Percentiles rank a stretch among this genome's conserved stretches.
These are phyloP conservation scores for Pteromalus puparum DNA, from an alignment of 1,140 invertebrate species.

Conservation along the genomic window DNA sequence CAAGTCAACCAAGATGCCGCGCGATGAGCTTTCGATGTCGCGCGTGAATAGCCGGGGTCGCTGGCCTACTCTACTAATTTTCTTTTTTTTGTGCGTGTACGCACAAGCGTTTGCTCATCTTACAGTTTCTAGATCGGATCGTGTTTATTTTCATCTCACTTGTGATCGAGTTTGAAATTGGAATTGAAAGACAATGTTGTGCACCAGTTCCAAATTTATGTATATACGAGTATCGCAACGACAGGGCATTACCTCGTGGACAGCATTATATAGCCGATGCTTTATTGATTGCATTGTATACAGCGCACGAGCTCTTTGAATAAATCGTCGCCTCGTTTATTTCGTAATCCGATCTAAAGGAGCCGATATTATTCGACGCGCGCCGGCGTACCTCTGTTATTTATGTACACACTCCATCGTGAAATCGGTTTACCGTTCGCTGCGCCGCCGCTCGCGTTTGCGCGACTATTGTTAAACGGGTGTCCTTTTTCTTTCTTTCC, in stretches of 20 bases:
- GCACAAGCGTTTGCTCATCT: no score
- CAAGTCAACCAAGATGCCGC: constrained; percentile 9
- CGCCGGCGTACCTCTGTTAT: neutral
- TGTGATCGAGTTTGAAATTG: no score
- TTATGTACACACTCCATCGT: neutral
- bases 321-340: constrained; percentile 13
- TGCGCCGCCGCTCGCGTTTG: no score
- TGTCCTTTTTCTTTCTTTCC: neutral
- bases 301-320: neutral
- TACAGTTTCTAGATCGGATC: no score
- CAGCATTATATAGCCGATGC: neutral
- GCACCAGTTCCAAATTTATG: no score
- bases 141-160: no score
- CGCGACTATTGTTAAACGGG: neutral
- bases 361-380: constrained; percentile 11
- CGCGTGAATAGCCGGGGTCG: neutral
- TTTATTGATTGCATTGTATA: neutral
- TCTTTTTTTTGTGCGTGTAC: neutral
- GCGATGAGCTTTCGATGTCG: constrained; percentile 39
- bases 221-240: no score
- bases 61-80: constrained; percentile 1
- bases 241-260: neutral
- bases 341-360: constrained; percentile 20
- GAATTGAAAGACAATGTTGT: no score
- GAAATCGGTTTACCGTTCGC: constrained; percentile 11